Evolutionary conservation across 2,888 invertebrate genomes (phyloP), one percentile per base, ranked within the genome.

Genomic region (Trissolcus japonicus): DNA sequence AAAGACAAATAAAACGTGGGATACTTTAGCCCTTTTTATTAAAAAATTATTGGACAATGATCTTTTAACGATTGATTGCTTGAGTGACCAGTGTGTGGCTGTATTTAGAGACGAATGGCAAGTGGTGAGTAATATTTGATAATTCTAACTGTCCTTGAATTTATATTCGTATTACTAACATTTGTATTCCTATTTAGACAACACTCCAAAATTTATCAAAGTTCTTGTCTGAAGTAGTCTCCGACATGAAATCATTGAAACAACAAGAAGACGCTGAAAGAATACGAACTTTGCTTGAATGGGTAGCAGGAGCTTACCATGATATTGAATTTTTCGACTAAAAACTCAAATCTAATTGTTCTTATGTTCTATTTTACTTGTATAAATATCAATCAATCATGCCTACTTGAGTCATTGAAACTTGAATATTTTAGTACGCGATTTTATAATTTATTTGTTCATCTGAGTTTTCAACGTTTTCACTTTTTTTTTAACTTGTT

Each of bases 91-190:
- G 81, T 93, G 94, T 81, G 88, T 94, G 43, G 92, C 92, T 0
- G 91, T 95, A 13, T 94, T 94, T 71, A 91, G 93, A 80, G 91
- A 92, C 79, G 93, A 94, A 72, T 94, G 94, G 94, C 87, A 92
- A 0, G 90, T 91, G 88, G 93, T 92, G 80, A 85, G 83, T 59
- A 51, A 2, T 46, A 46, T 46, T 14, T 11, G 0, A 43, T n/a
- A 0, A 11, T 48, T 48, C 1, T 48, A 2, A 3, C 4, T 48
- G 17, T 16, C 43, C n/a, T 43, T 11, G 0, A n/a, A 11, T 43
- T 43, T 43, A 43, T 4, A 9, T 46, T 46, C 11, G 16, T 14
- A 46, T 16, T 2, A 41, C 57, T 53, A 35, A n/a, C n/a, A 43
- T 51, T 2, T 17, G 19, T 43, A 21, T 71, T 72, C 43, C 35